Evolutionary conservation across 2,113 vertebrate species (phyloP).

Genomic region (Brienomyrus brachyistius): DNA sequence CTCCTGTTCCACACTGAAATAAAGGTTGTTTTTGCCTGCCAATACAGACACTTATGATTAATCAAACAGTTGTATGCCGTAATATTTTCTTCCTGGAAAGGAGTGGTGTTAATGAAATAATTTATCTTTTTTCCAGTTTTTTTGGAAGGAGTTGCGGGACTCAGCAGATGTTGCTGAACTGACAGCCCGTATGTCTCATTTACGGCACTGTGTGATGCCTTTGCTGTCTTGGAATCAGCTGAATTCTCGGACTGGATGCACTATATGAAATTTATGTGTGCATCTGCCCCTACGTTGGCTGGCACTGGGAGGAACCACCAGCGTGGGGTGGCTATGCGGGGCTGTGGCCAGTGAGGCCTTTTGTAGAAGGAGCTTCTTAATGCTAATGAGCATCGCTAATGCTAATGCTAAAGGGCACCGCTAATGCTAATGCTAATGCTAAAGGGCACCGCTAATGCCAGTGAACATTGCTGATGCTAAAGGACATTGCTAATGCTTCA

Average conservation of each 20-base stretch:
- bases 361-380: background rate
- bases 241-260: background rate
- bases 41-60: background rate
- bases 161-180: background rate
- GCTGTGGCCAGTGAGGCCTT: background rate
- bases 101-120: background rate
- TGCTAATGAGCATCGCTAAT: background rate
- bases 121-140: background rate
- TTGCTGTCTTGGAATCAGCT: background rate
- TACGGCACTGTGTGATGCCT: background rate
- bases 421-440: background rate
- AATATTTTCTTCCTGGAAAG: background rate
- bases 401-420: background rate
- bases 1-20: background rate
- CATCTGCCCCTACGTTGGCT: background rate
- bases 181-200: constrained; percentile 9
- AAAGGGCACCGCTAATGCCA: background rate
- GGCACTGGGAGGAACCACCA: background rate
- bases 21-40: background rate
- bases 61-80: background rate
- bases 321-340: background rate
- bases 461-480: background rate
- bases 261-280: background rate
- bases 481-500: background rate
- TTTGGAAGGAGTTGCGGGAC: background rate